Evolutionary conservation across 1,140 invertebrate species (phyloP), one percentile per base, ranked within the genome.

Genomic region (Eriocheir sinensis): DNA sequence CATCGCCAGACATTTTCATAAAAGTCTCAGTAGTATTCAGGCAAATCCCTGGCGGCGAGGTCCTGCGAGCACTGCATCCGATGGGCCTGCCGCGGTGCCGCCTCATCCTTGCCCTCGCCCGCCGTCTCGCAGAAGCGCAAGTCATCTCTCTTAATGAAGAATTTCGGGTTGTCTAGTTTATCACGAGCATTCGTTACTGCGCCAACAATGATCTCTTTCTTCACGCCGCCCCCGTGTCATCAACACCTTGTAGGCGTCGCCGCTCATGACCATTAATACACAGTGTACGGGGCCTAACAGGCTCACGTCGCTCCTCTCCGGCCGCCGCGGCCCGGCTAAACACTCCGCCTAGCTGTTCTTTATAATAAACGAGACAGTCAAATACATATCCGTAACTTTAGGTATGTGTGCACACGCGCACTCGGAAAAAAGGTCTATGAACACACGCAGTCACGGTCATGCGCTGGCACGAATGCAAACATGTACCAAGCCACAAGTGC

Each of bases 111-210:
- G 15, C 44, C 60, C 60, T 6, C 27, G n/a, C 21, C n/a, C 60
- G 60, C 60, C 21, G 0, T 72, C 60, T n/a, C n/a, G 60, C 30
- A 72, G 89, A 72, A 90, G 30, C 38, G 89, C 89, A 90, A 90
- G 89, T 90, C 89, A 90, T 90, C 89, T 90, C 53, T 72, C 48
- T 48, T 90, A 90, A 90, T 90, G 44, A 90, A 90, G 89, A 90
- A 72, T 90, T 89, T 90, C 21, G 89, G 60, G 89, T 90, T 90
- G 89, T 90, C 48, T 72, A 90, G 48, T 90, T 60, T 53, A 72
- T 90, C 89, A 9, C 44, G 30, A 72, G 48, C 32, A 36, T 90
- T 90, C 89, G 72, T 72, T 90, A 89, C 89, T 38, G 53, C 0
- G 53, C 89, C 38, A 90, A 90, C 89, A 90, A 90, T 30, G 48